phyloP scores from a whole-genome alignment of 2,113 vertebrate genomes.

The Morone saxatilis region DNA sequence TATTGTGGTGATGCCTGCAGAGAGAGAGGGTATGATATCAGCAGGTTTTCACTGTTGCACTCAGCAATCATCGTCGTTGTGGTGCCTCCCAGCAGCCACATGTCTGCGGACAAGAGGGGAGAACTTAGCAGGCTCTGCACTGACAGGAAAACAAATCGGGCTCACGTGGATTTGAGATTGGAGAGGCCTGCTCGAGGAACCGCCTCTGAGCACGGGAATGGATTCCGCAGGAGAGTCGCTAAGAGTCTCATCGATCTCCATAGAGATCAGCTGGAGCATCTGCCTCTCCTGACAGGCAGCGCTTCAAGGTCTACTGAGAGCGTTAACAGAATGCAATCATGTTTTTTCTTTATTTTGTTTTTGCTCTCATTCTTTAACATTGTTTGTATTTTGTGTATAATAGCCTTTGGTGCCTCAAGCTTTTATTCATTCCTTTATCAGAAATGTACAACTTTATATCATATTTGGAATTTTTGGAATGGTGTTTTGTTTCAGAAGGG shows the following conservation, averaged over 20 bases:
- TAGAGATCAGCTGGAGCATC: slow-evolving; percentile 45
- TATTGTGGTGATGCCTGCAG: slow-evolving; percentile 86
- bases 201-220: slow-evolving; percentile 18
- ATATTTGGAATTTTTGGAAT: slow-evolving; percentile 68
- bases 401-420: slow-evolving; percentile 85
- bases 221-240: slow-evolving; percentile 31
- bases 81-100: slow-evolving; percentile 32
- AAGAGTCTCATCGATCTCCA: slow-evolving; percentile 44
- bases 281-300: neutral
- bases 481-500: slow-evolving; percentile 60
- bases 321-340: slow-evolving; percentile 49
- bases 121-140: slow-evolving; percentile 50
- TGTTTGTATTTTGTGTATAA: slow-evolving; percentile 75
- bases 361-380: slow-evolving; percentile 68
- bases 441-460: slow-evolving; percentile 73
- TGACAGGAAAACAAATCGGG: slow-evolving; percentile 46
- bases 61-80: slow-evolving; percentile 9
- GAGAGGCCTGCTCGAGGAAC: slow-evolving; percentile 33
- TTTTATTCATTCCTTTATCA: slow-evolving; percentile 86
- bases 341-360: slow-evolving; percentile 43
- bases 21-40: slow-evolving; percentile 65
- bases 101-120: slow-evolving; percentile 34
- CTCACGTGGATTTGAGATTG: slow-evolving; percentile 48
- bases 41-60: slow-evolving; percentile 82
- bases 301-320: slow-evolving; percentile 60